Base-by-base conservation (phyloP, 2,888 invertebrate genomes). In the Megamerina dolium region DNA sequence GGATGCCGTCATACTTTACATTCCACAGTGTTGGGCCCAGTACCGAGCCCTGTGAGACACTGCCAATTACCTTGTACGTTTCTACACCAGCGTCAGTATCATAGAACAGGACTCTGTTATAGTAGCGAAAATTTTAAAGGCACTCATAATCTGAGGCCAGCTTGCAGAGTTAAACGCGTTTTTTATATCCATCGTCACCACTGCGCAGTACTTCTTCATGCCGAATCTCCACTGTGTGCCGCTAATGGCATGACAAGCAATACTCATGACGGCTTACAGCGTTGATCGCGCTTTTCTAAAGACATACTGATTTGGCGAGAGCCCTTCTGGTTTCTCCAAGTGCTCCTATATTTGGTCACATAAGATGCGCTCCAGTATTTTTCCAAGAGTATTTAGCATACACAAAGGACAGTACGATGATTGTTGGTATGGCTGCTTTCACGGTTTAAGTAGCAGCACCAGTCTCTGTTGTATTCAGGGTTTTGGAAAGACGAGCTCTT, bases 1-100 rank as follows among this genome's bases (percentile, higher is more conserved):
- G 37, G 2, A 48, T 33, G 2, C 38, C 47, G 23, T 50, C 41
- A 5, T 45, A 50, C n/a, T n/a, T n/a, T n/a, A n/a, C n/a, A n/a
- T n/a, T n/a, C n/a, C n/a, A n/a, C n/a, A n/a, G n/a, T n/a, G 38
- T 17, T 9, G 43, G 47, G 2, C 41, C 43, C 2, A 51, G 37
- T n/a, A n/a, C n/a, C n/a, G n/a, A n/a, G n/a, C n/a, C n/a, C n/a
- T n/a, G n/a, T n/a, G n/a, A n/a, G n/a, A n/a, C n/a, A n/a, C n/a
- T n/a, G n/a, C n/a, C n/a, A n/a, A n/a, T n/a, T n/a, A n/a, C n/a
- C n/a, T n/a, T n/a, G n/a, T n/a, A n/a, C n/a, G n/a, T n/a, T n/a
- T n/a, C n/a, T n/a, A n/a, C n/a, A n/a, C n/a, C n/a, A n/a, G n/a
- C n/a, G n/a, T n/a, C n/a, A n/a, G n/a, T n/a, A n/a, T n/a, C n/a